Conservation (phyloP, 1,140 invertebrate genomes). For the Drosophila funebris region DNA sequence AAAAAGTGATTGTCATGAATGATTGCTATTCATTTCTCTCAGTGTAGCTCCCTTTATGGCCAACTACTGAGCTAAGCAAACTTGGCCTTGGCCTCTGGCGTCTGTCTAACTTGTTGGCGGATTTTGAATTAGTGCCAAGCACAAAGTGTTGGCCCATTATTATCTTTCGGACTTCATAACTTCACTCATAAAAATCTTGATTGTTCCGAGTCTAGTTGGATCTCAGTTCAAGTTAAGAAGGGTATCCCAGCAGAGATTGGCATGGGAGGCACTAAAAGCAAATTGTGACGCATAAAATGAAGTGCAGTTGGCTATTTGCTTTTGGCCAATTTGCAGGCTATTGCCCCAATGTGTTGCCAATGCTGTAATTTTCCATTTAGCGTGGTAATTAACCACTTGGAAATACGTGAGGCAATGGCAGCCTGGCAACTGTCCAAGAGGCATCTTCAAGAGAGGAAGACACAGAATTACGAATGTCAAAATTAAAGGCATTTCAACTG, state of each 20-base stretch:
- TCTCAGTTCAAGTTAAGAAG: neutral
- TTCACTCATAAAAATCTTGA: constrained; percentile 68
- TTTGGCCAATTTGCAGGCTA: constrained; percentile 7
- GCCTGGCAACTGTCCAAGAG: constrained; percentile 19
- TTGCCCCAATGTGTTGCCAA: constrained; percentile 39
- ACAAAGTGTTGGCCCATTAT: constrained; percentile 82
- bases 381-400: constrained; percentile 66
- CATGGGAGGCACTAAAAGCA: constrained; percentile 33
- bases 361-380: constrained; percentile 65
- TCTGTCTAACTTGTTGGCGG: constrained; percentile 33
- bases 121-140: constrained; percentile 79
- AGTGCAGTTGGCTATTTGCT: constrained; percentile 27
- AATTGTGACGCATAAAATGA: constrained; percentile 47
- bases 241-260: neutral
- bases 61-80: constrained; percentile 7
- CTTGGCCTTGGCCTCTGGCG: constrained; percentile 49
- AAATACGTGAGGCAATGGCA: constrained; percentile 52
- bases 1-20: constrained; percentile 57
- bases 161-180: constrained; percentile 82
- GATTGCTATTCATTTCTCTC: constrained; percentile 63
- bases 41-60: constrained; percentile 53
- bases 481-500: constrained; percentile 46
- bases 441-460: neutral
- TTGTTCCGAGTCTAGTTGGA: constrained; percentile 28
- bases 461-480: constrained; percentile 24